Conservation (phyloP, 2,113 vertebrate genomes). For the Archilochus colubris region DNA sequence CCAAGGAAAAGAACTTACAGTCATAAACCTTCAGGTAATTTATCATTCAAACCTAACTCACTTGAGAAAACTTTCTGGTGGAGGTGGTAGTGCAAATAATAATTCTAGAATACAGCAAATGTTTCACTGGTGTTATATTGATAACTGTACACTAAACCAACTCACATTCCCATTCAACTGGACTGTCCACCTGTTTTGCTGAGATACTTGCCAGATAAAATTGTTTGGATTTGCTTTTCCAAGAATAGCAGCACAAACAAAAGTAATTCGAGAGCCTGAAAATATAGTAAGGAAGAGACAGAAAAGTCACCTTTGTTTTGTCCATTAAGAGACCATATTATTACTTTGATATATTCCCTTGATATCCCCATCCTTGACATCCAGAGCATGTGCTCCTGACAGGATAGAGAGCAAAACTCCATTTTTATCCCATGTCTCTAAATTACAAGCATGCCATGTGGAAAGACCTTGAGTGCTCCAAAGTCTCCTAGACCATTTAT, state of each 20-base stretch:
- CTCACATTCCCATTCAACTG: background rate
- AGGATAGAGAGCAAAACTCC: slow-evolving; percentile 14
- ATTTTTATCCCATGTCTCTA: slow-evolving; percentile 28
- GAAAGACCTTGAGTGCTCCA: background rate
- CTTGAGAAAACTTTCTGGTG: background rate
- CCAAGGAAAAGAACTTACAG: background rate
- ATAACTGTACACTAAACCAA: background rate
- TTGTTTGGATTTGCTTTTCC: background rate
- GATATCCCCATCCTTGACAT: slow-evolving; percentile 13
- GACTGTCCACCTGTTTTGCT: background rate
- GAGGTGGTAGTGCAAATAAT: background rate
- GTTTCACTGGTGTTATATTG: background rate
- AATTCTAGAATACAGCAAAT: background rate
- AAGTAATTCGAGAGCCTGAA: background rate
- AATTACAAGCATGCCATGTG: slow-evolving; percentile 28
- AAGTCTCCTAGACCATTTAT: background rate
- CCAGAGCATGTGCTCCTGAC: background rate
- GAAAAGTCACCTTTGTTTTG: background rate
- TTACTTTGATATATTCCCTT: background rate
- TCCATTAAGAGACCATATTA: background rate
- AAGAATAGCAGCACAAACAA: background rate
- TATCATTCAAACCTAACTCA: background rate
- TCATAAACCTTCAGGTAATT: background rate
- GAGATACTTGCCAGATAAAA: background rate
- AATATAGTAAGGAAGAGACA: background rate